Percentiles rank a stretch among this genome's conserved stretches.
These are phyloP conservation scores for Rhodophaea formosa DNA, from an alignment of 2,888 invertebrate genomes.

Conservation along the genomic window DNA sequence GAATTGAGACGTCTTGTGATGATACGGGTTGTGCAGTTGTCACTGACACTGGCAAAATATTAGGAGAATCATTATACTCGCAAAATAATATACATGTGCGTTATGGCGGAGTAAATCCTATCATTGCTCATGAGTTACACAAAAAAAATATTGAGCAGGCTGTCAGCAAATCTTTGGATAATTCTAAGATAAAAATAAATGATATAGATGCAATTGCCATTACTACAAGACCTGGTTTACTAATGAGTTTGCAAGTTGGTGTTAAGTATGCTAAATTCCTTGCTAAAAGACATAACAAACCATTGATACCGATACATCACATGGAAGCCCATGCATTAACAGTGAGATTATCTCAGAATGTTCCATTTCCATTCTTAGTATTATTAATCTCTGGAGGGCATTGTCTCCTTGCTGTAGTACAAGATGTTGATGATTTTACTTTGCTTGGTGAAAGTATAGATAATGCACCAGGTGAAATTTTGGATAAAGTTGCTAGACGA, in stretches of 20 bases:
- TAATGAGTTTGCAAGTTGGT: constrained; percentile 89
- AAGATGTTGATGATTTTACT: constrained; percentile 87
- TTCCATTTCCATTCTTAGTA: constrained; percentile 93
- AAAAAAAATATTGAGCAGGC: constrained; percentile 87
- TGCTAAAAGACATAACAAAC: constrained; percentile 84
- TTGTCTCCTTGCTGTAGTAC: constrained; percentile 88
- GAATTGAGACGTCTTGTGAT: constrained; percentile 99
- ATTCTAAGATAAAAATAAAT: constrained; percentile 80
- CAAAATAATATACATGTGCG: constrained; percentile 88
- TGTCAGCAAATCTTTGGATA: constrained; percentile 84
- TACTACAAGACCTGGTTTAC: constrained; percentile 94
- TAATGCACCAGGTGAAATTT: constrained; percentile 95
- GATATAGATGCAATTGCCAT: constrained; percentile 94
- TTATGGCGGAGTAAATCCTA: constrained; percentile 94
- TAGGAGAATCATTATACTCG: constrained; percentile 91
- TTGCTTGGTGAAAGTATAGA: constrained; percentile 90
- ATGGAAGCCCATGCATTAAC: constrained; percentile 99
- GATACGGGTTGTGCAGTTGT: constrained; percentile 97
- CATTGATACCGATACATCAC: constrained; percentile 97
- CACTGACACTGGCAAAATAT: constrained; percentile 84
- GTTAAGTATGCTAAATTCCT: constrained; percentile 90
- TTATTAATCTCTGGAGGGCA: constrained; percentile 97
- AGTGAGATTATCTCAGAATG: constrained; percentile 85
- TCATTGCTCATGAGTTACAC: constrained; percentile 91
- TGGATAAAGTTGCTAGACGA: constrained; percentile 95